phyloP scores from a whole-genome alignment of 2,797 vertebrate genomes.

The Cirrhinus molitorella region DNA sequence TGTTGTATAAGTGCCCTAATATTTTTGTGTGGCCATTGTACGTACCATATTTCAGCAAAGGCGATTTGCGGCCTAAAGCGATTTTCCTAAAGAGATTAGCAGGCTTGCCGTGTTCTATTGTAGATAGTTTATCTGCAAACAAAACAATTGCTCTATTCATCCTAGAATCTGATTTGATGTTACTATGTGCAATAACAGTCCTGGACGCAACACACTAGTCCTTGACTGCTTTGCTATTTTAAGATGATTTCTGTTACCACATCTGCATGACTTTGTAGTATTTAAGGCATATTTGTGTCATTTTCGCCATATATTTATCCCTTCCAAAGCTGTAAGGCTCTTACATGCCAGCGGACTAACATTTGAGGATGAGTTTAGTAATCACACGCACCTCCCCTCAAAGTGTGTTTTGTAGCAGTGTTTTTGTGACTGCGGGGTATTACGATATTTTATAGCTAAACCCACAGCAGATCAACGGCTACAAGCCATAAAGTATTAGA shows the following conservation, averaged over 20 bases:
- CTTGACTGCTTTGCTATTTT: background rate
- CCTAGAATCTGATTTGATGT: conserved; percentile 21
- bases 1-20: background rate
- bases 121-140: conserved; percentile 26
- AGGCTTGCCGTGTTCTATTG: conserved; percentile 10
- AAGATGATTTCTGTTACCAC: conserved; percentile 3
- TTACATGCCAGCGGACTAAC: background rate
- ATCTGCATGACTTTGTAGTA: conserved; percentile 1
- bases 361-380: conserved; percentile 27
- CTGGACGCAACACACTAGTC: background rate
- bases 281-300: conserved; percentile 16
- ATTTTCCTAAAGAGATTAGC: conserved; percentile 37
- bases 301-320: conserved; percentile 33
- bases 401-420: conserved; percentile 25
- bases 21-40: background rate
- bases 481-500: conserved; percentile 28
- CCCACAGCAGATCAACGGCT: conserved; percentile 32
- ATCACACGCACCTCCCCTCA: conserved; percentile 16
- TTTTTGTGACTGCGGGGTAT: conserved; percentile 15
- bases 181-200: background rate
- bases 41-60: background rate
- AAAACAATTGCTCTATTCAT: conserved; percentile 39
- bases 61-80: conserved; percentile 18
- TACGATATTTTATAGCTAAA: conserved; percentile 39
- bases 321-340: conserved; percentile 4